phyloP scores from a whole-genome alignment of 2,888 invertebrate species.

The Drosophila quinaria region DNA sequence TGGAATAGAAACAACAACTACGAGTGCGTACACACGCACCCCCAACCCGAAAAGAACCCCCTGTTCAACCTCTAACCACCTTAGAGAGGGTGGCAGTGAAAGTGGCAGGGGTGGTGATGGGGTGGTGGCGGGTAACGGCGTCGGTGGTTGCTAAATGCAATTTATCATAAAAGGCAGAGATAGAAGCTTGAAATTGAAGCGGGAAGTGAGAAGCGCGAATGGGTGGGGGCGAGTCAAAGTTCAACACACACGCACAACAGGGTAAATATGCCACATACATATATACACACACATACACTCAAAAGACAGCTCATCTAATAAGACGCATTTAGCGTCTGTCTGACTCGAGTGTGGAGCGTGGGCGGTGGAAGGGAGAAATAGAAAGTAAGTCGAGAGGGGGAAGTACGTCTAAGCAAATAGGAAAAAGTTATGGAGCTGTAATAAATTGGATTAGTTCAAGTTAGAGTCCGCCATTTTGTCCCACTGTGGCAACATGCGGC shows the following conservation, averaged over 20 bases:
- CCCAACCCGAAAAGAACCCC: constrained; percentile 14
- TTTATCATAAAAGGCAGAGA: constrained; percentile 77
- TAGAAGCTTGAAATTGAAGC: constrained; percentile 75
- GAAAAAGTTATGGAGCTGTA: constrained; percentile 84
- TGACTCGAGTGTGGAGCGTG: constrained; percentile 46
- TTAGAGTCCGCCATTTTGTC: constrained; percentile 82
- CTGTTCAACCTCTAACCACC: constrained; percentile 20
- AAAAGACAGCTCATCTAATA: constrained; percentile 67
- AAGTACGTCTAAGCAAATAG: constrained; percentile 73
- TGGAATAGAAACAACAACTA: constrained; percentile 48
- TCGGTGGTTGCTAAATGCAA: constrained; percentile 81
- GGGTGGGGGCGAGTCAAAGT: constrained; percentile 68
- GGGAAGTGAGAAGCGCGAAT: constrained; percentile 34
- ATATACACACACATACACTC: constrained; percentile 32
- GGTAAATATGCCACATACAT: constrained; percentile 74
- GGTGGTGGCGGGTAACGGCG: constrained; percentile 44
- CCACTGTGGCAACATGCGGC: constrained; percentile 32
- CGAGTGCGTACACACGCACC: constrained; percentile 52
- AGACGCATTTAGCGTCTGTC: constrained; percentile 78
- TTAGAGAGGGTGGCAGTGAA: constrained; percentile 60
- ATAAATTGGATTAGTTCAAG: constrained; percentile 85
- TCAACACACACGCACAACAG: constrained; percentile 57
- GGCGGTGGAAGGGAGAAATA: background rate
- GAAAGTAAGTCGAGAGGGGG: constrained; percentile 5
- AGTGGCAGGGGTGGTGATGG: constrained; percentile 23